phyloP scores from a whole-genome alignment of 2,888 invertebrate species.

The Leptopilina myrica region DNA sequence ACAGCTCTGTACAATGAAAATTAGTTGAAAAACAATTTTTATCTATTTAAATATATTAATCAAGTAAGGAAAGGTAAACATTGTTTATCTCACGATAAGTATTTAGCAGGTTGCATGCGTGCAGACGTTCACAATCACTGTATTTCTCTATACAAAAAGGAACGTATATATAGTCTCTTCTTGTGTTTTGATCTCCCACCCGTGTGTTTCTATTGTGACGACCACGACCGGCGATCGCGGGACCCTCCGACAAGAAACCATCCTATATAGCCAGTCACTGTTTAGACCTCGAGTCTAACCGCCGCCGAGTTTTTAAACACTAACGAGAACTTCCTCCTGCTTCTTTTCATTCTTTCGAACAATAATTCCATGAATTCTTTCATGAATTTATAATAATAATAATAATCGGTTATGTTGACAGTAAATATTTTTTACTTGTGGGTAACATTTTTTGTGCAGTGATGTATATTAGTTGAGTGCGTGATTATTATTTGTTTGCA shows the following conservation, averaged over 20 bases:
- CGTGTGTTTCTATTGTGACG: constrained; percentile 66
- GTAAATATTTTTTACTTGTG: not conserved
- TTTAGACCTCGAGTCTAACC: constrained; percentile 69
- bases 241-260: constrained; percentile 66
- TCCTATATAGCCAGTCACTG: constrained; percentile 71
- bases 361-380: not conserved
- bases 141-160: not conserved
- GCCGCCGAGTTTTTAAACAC: constrained; percentile 47
- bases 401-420: not conserved
- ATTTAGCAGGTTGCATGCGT: not conserved
- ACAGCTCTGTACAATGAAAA: no score
- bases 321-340: not conserved
- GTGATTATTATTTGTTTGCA: not conserved
- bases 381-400: not conserved
- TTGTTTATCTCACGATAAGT: not conserved
- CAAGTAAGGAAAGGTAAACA: not conserved
- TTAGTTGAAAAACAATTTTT: not conserved
- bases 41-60: not conserved
- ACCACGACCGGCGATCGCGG: constrained; percentile 55
- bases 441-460: not conserved
- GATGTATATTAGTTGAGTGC: not conserved
- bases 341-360: not conserved
- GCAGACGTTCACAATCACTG: constrained; percentile 35
- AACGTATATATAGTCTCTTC: constrained; percentile 47
- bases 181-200: constrained; percentile 74